A percentile compares a stretch with the other conserved stretches of the same genome.
phyloP scores from a whole-genome alignment of 2,888 invertebrate species.

The Xanthorhoe spadicearia region DNA sequence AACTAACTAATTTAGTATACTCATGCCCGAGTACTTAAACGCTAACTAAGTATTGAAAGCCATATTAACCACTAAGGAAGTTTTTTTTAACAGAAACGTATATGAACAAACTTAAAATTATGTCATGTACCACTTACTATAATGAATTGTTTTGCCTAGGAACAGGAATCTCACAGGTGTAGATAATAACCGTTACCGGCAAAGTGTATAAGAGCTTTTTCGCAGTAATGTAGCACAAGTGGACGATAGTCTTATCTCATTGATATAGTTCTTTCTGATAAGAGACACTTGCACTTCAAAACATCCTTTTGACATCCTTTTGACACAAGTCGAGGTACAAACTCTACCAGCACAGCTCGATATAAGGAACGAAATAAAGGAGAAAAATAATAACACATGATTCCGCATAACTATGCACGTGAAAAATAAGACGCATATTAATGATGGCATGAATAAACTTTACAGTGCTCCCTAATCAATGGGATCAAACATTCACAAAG shows the following conservation, averaged over 20 bases:
- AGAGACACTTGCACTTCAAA: conserved; percentile 12
- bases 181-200: background rate
- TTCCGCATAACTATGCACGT: background rate
- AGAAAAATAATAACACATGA: conserved; percentile 19
- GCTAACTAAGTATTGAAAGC: too few relatives aligned
- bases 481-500: conserved; percentile 53
- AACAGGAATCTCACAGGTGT: background rate
- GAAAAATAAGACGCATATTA: conserved; percentile 76
- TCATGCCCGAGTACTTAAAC: too few relatives aligned
- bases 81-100: too few relatives aligned
- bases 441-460: conserved; percentile 61
- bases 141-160: too few relatives aligned
- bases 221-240: conserved; percentile 23
- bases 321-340: too few relatives aligned
- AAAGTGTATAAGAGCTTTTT: conserved; percentile 9
- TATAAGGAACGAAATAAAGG: too few relatives aligned
- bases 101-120: too few relatives aligned
- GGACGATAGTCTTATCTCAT: conserved; percentile 24
- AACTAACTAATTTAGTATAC: too few relatives aligned
- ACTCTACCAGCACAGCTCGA: too few relatives aligned
- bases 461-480: conserved; percentile 72
- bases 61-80: too few relatives aligned
- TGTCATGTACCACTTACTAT: too few relatives aligned
- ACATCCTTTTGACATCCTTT: background rate
- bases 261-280: conserved; percentile 27